Percentiles rank a stretch among this genome's conserved stretches.
Evolutionary conservation across 2,888 invertebrate species (phyloP).

Genomic region (Criorhina ranunculi): DNA sequence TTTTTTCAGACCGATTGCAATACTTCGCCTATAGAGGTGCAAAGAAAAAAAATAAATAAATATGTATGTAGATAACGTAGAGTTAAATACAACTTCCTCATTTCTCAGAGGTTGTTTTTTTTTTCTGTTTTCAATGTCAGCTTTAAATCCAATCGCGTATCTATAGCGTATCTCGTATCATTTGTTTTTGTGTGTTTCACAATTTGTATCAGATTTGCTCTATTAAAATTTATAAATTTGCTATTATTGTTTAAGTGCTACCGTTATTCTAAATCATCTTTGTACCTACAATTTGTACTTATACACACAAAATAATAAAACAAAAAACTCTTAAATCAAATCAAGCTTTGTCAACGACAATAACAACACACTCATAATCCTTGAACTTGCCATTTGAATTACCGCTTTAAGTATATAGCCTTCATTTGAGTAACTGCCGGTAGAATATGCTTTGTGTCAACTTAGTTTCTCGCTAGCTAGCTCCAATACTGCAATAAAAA

Average conservation of each 20-base stretch:
- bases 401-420: slow-evolving; percentile 69
- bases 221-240: slow-evolving; percentile 47
- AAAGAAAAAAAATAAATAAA: too few species aligned
- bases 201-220: slow-evolving; percentile 28
- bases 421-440: slow-evolving; percentile 30
- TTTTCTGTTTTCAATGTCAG: slow-evolving; percentile 60
- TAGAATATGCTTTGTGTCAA: slow-evolving; percentile 37
- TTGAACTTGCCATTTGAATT: slow-evolving; percentile 78
- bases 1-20: too few species aligned
- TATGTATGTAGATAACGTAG: slow-evolving; percentile 2
- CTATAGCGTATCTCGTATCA: slow-evolving; percentile 22
- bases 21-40: too few species aligned
- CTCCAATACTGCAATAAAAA: slow-evolving; percentile 13
- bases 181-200: neutral
- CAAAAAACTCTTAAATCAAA: slow-evolving; percentile 15
- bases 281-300: too few species aligned
- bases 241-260: slow-evolving; percentile 26
- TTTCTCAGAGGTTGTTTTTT: slow-evolving; percentile 34
- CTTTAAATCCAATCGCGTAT: slow-evolving; percentile 35
- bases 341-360: slow-evolving; percentile 7
- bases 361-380: slow-evolving; percentile 62
- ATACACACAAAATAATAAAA: slow-evolving; percentile 10
- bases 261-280: slow-evolving; percentile 28
- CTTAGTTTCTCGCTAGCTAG: slow-evolving; percentile 18
- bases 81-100: slow-evolving; percentile 57